phyloP scores from a whole-genome alignment of 2,113 vertebrate genomes.

The Gymnobelideus leadbeateri region DNA sequence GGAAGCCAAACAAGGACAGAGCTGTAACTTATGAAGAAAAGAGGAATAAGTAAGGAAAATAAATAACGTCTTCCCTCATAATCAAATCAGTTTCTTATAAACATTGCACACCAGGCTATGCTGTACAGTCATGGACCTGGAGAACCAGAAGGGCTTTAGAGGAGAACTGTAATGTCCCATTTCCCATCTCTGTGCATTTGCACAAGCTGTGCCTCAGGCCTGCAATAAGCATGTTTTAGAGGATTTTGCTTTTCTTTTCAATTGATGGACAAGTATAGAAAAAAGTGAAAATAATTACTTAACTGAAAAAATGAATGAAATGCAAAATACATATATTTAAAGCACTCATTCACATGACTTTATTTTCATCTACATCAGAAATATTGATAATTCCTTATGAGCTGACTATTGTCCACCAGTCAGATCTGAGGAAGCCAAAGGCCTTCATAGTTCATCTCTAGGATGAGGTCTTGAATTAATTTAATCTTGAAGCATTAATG shows the following conservation, averaged over 20 bases:
- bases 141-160: neutral
- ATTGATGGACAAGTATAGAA: neutral
- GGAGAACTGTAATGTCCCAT: neutral
- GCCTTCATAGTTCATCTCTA: neutral
- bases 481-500: neutral
- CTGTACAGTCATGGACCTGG: neutral
- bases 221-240: neutral
- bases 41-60: neutral
- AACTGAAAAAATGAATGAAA: neutral
- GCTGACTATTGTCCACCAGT: neutral
- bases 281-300: neutral
- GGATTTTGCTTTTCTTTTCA: neutral
- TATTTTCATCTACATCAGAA: neutral
- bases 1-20: neutral
- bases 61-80: neutral
- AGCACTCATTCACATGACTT: neutral
- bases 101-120: neutral
- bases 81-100: neutral
- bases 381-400: neutral
- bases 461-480: neutral
- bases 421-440: neutral
- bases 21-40: neutral
- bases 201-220: neutral
- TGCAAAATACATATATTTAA: neutral
- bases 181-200: neutral